These are phyloP conservation scores for Crocuta crocuta DNA, from an alignment of 2,113 vertebrate genomes.

Conservation along the genomic window DNA sequence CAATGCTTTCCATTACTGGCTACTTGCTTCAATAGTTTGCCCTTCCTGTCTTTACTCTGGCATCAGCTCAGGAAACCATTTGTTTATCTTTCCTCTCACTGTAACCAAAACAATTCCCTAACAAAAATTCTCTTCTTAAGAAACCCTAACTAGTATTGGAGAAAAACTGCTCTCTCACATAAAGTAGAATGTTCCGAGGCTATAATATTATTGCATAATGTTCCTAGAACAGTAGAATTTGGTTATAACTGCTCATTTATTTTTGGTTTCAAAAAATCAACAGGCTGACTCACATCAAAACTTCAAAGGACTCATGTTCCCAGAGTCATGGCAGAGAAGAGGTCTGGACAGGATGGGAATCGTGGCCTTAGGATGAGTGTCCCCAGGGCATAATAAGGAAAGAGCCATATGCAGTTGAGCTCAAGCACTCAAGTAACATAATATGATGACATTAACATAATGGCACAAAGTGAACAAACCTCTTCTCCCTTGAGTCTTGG, in stretches of 20 bases:
- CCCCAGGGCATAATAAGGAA: not conserved
- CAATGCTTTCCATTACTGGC: not conserved
- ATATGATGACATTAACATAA: not conserved
- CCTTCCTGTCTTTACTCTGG: not conserved
- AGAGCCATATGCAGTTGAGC: not conserved
- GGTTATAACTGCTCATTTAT: not conserved
- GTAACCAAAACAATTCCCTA: not conserved
- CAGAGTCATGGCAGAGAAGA: not conserved
- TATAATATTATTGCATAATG: not conserved
- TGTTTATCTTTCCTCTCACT: not conserved
- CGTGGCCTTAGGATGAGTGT: not conserved
- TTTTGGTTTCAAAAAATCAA: slow-evolving; percentile 2
- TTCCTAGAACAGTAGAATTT: not conserved
- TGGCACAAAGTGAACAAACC: not conserved
- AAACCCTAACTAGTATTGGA: not conserved
- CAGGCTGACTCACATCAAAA: not conserved
- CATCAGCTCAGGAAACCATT: not conserved
- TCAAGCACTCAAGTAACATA: slow-evolving; percentile 16
- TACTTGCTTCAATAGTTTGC: not conserved
- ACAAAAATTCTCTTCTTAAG: not conserved
- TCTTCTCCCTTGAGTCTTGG: slow-evolving; percentile 37
- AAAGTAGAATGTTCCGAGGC: not conserved
- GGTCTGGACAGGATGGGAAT: not conserved
- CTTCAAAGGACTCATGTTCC: not conserved
- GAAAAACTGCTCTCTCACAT: not conserved